These are phyloP conservation scores for Athalia circularis DNA, from an alignment of 2,888 invertebrate species.

Conservation along the genomic window DNA sequence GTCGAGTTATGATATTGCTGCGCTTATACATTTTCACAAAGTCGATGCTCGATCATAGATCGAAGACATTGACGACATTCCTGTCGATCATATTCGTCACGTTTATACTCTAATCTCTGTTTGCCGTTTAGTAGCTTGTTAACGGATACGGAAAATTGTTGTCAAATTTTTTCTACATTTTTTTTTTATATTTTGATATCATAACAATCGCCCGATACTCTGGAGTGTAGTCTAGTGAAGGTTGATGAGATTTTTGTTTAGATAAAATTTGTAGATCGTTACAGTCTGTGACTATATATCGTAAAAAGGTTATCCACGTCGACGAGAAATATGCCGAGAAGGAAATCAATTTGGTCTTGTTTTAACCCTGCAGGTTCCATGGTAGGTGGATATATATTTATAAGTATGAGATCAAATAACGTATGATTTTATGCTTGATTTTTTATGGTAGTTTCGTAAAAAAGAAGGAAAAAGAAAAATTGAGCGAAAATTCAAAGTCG, in stretches of 20 bases:
- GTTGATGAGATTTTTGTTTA: neutral
- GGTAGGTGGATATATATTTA: conserved; percentile 5
- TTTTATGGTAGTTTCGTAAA: neutral
- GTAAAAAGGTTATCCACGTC: conserved; percentile 4
- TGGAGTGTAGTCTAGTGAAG: neutral
- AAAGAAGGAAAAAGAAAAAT: no score
- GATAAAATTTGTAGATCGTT: neutral
- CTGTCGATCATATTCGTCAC: neutral
- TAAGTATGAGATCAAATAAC: no score
- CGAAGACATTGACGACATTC: no score
- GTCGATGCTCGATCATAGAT: conserved; percentile 2
- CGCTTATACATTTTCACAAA: neutral
- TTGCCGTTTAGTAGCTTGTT: neutral
- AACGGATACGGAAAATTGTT: neutral
- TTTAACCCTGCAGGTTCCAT: conserved; percentile 27
- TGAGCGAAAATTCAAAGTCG: neutral
- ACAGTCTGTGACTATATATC: neutral
- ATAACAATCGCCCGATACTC: neutral
- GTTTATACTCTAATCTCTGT: neutral
- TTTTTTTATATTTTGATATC: neutral
- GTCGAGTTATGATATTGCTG: neutral
- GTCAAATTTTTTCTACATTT: neutral
- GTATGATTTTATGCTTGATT: neutral
- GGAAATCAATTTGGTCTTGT: conserved; percentile 34
- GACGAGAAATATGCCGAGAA: conserved; percentile 13